Percentiles rank a stretch among this genome's conserved stretches.
Conservation (phyloP, 2,797 vertebrate species). For the Sebastes hubbsi region DNA sequence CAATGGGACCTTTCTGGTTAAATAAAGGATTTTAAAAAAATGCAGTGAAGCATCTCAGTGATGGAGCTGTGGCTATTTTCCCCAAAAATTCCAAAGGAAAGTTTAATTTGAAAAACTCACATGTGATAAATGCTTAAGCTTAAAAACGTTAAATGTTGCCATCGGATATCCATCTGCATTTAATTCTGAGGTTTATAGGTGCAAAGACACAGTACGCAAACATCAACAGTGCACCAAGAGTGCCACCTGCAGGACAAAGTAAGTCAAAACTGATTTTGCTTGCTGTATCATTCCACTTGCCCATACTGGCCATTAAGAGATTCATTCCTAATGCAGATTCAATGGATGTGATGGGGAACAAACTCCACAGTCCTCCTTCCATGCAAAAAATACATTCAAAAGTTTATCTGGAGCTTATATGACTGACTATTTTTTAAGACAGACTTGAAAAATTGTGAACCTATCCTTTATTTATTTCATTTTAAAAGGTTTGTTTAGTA, state of each 20-base stretch:
- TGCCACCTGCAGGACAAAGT: constrained; percentile 53
- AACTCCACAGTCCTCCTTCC: background rate
- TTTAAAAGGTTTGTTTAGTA: background rate
- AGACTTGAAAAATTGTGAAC: background rate
- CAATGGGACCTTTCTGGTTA: too few species aligned
- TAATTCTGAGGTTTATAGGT: background rate
- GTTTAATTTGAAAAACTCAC: background rate
- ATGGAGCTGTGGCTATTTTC: too few species aligned
- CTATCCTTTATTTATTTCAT: background rate
- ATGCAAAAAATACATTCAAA: background rate
- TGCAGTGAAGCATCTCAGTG: background rate
- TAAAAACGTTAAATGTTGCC: background rate
- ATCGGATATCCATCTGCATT: background rate
- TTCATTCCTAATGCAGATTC: background rate
- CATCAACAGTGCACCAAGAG: constrained; percentile 5
- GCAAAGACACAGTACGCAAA: background rate
- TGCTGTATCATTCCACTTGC: background rate
- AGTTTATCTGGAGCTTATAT: background rate
- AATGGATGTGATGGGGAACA: background rate
- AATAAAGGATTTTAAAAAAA: background rate
- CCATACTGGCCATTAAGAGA: background rate
- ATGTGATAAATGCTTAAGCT: background rate
- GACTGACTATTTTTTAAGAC: background rate
- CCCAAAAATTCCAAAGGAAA: background rate
- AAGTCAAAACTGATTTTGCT: background rate